Evolutionary conservation across 2,113 vertebrate genomes (phyloP).

Genomic region (Dromaius novaehollandiae): DNA sequence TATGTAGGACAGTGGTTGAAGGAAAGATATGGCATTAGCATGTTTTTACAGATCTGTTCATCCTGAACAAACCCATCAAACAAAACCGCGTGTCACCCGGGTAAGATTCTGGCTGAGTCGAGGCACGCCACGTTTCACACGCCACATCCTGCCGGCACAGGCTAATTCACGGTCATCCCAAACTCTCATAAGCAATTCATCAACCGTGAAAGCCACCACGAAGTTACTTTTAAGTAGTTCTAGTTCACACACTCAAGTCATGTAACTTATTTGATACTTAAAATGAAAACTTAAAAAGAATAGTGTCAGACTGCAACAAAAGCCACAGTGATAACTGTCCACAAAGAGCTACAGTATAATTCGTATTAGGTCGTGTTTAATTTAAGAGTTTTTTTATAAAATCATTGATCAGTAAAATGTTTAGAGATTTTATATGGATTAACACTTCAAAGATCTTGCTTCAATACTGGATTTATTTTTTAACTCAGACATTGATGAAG

Average conservation of each 20-base stretch:
- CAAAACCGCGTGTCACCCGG: neutral
- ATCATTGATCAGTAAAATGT: neutral
- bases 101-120: neutral
- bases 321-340: neutral
- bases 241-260: neutral
- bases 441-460: neutral
- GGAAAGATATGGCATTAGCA: neutral
- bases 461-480: constrained; percentile 18
- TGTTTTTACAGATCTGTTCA: neutral
- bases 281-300: constrained; percentile 4
- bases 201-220: neutral
- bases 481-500: neutral
- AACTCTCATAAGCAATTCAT: neutral
- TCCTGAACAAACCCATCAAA: neutral
- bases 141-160: neutral
- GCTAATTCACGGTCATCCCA: neutral
- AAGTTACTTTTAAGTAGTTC: neutral
- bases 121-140: neutral
- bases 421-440: neutral
- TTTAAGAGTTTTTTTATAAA: neutral
- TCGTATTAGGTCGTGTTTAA: neutral
- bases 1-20: neutral
- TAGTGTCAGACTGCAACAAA: neutral
- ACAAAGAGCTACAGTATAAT: neutral
- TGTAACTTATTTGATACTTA: neutral